phyloP scores from a whole-genome alignment of 2,113 vertebrate species.

The Mixornis gularis region DNA sequence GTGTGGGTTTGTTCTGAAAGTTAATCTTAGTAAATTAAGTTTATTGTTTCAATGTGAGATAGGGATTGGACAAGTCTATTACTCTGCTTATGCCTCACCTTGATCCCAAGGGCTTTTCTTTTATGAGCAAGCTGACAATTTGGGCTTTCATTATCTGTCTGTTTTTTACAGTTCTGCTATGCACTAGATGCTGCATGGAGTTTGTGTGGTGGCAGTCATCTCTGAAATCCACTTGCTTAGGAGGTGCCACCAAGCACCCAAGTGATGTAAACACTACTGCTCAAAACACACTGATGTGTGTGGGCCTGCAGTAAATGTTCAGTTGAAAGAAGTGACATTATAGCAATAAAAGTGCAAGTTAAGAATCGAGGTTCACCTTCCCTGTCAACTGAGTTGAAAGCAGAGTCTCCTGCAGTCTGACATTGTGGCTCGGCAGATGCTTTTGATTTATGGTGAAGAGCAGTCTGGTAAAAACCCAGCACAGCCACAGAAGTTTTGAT shows the following conservation, averaged over 20 bases:
- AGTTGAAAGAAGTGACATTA: not conserved
- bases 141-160: not conserved
- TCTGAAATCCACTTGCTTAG: not conserved
- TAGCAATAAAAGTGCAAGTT: not conserved
- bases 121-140: not conserved
- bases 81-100: not conserved
- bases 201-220: not conserved
- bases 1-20: not conserved
- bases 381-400: not conserved
- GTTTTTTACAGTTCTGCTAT: not conserved
- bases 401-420: not conserved
- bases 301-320: not conserved
- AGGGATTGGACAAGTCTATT: not conserved
- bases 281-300: not conserved
- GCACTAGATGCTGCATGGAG: not conserved
- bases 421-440: not conserved
- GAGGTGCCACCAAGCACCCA: not conserved
- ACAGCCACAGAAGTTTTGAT: not conserved
- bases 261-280: not conserved
- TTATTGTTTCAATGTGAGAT: not conserved
- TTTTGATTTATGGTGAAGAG: not conserved
- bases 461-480: not conserved
- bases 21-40: not conserved
- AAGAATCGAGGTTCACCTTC: not conserved
- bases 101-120: not conserved